Evolutionary conservation across 2,113 vertebrate species (phyloP), one percentile per base, ranked within the genome.

Genomic region (Meriones unguiculatus): DNA sequence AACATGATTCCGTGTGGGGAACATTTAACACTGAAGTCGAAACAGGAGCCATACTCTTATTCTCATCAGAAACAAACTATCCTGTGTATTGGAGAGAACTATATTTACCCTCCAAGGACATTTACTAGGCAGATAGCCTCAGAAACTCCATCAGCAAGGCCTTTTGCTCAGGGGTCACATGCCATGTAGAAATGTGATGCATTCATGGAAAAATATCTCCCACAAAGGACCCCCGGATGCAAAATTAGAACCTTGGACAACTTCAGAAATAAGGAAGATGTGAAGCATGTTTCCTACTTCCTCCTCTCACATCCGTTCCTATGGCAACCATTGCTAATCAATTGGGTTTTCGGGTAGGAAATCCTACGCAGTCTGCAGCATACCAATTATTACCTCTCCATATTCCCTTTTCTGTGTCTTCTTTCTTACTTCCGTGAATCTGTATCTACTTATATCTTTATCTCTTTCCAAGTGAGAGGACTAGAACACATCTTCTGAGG

Each of bases 401-500:
- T 1, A 0, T 86, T 89, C 89, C 11, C 24, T 69, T 41, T 13
- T 28, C 32, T 80, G 67, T 78, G 64, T 25, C 35, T 28, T 65
- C 25, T 64, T 91, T 89, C 46, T 78, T 89, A 50, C 67, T 57
- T 54, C 75, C 41, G 30, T 70, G 35, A 69, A 50, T 95, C 78
- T 64, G 17, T 72, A 52, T 76, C 75, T 91, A 32, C 76, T 91
- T 88, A n/a, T 46, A 73, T 89, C 12, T 78, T 85, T 72, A 17
- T 93, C 72, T 72, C 17, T 85, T 8, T 76, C 32, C 77, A 65
- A 52, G 20, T 54, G 2, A 30, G 24, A 41, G 41, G 5, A n/a
- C 96, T 57, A 93, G 50, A 70, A 54, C 59, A 91, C 96, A 96
- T 98, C 1, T 41, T 98, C 97, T 73, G 78, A 97, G 95, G 96